These are phyloP conservation scores for Heterochromis multidens DNA, from an alignment of 2,113 vertebrate species.

Conservation along the genomic window DNA sequence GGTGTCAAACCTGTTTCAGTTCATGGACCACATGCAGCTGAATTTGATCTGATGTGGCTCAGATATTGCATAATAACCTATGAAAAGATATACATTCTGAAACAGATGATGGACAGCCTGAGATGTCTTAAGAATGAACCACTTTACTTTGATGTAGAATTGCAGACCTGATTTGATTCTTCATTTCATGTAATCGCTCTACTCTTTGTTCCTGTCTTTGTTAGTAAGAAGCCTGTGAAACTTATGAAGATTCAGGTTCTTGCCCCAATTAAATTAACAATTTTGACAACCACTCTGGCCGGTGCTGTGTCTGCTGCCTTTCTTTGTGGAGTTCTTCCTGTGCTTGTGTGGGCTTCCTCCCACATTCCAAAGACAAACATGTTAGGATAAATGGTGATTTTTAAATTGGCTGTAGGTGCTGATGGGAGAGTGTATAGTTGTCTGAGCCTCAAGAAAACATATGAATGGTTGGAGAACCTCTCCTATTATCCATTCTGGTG, in stretches of 20 bases:
- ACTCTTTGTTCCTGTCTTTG: not conserved
- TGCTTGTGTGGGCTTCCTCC: not conserved
- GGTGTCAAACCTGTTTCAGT: not conserved
- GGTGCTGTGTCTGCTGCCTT: not conserved
- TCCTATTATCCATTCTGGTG: fast-evolving
- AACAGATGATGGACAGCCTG: not conserved
- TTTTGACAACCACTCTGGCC: not conserved
- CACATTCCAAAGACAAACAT: not conserved
- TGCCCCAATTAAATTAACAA: fast-evolving
- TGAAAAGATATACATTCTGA: not conserved
- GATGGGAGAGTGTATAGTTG: not conserved
- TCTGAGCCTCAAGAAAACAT: not conserved
- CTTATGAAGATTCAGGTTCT: not conserved
- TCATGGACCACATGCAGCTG: not conserved
- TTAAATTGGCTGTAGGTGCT: not conserved
- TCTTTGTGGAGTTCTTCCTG: not conserved
- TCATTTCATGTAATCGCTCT: not conserved
- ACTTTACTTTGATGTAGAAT: not conserved
- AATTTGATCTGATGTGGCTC: fast-evolving
- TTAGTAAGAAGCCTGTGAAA: not conserved
- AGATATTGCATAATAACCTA: not conserved
- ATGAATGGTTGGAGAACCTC: not conserved
- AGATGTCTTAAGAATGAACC: too few species aligned
- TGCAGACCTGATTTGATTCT: not conserved
- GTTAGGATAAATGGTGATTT: not conserved